Evolutionary conservation across 1,140 invertebrate genomes (phyloP).

Genomic region (Coelopa frigida): DNA sequence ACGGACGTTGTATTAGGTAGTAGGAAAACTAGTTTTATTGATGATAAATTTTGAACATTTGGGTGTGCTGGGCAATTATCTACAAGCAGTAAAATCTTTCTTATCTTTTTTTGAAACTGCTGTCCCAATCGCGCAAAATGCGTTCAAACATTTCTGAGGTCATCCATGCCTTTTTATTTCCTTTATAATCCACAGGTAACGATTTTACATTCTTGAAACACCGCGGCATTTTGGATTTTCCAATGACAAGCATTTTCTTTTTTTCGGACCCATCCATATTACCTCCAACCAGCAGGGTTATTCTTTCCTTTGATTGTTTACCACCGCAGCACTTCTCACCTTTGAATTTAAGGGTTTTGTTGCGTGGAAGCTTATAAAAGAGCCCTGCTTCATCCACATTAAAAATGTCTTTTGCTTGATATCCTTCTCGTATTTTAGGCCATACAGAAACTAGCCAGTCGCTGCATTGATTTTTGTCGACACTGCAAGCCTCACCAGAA

Average conservation of each 20-base stretch:
- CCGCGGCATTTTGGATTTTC: background rate
- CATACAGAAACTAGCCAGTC: background rate
- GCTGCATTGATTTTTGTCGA: too few species aligned
- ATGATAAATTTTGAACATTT: background rate
- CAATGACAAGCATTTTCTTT: background rate
- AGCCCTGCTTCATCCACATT: background rate
- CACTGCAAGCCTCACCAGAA: too few species aligned
- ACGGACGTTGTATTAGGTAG: background rate
- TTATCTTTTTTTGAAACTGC: background rate
- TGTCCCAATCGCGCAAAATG: background rate
- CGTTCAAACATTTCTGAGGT: background rate
- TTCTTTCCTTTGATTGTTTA: background rate
- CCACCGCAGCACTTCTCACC: background rate
- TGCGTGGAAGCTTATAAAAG: background rate
- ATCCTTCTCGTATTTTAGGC: background rate
- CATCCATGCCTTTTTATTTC: background rate
- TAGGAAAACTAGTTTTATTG: background rate
- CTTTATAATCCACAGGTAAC: background rate
- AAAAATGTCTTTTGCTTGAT: background rate
- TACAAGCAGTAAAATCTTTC: background rate
- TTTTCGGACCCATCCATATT: background rate
- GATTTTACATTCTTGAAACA: background rate
- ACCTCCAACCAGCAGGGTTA: background rate
- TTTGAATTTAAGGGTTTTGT: background rate
- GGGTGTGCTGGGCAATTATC: constrained; percentile 3